These are phyloP conservation scores for Meandrina meandrites DNA, from an alignment of 92 coral and sea anemone species.

Conservation along the genomic window DNA sequence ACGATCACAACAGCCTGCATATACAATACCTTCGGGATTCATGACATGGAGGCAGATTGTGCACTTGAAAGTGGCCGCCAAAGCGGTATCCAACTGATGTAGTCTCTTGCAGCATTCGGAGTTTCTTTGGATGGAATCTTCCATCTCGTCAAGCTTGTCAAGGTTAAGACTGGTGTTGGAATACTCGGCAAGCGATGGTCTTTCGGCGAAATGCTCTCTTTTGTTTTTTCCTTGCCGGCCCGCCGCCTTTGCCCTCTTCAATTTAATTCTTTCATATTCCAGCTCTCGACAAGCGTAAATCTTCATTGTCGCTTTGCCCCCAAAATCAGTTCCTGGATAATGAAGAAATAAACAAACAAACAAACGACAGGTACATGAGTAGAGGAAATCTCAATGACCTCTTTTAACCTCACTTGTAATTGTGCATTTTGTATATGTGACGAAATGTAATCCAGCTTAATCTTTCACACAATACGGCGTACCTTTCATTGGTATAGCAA, in stretches of 20 bases:
- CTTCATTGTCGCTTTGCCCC: constrained; percentile 36
- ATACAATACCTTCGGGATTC: not conserved
- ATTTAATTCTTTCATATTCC: constrained; percentile 23
- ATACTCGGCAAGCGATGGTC: constrained; percentile 17
- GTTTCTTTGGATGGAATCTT: constrained; percentile 25
- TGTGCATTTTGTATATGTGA: too few species aligned
- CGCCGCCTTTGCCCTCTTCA: not conserved
- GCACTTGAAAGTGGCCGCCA: constrained; percentile 32
- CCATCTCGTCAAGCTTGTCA: constrained; percentile 18
- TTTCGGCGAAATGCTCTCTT: not conserved
- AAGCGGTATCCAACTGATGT: constrained; percentile 19
- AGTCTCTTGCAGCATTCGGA: constrained; percentile 34
- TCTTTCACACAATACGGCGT: too few species aligned
- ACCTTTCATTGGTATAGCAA: too few species aligned
- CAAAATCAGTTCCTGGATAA: constrained; percentile 26
- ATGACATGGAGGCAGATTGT: constrained; percentile 27
- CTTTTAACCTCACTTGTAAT: not conserved
- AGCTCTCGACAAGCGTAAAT: constrained; percentile 24
- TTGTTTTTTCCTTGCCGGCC: not conserved
- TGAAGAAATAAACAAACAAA: not conserved
- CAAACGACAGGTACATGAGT: not conserved
- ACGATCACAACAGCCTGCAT: constrained; percentile 35
- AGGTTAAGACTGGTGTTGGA: constrained; percentile 11
- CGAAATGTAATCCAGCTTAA: too few species aligned
- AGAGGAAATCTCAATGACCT: not conserved